Conservation (phyloP, 2,113 vertebrate genomes). For the Micronycteris hirsuta region DNA sequence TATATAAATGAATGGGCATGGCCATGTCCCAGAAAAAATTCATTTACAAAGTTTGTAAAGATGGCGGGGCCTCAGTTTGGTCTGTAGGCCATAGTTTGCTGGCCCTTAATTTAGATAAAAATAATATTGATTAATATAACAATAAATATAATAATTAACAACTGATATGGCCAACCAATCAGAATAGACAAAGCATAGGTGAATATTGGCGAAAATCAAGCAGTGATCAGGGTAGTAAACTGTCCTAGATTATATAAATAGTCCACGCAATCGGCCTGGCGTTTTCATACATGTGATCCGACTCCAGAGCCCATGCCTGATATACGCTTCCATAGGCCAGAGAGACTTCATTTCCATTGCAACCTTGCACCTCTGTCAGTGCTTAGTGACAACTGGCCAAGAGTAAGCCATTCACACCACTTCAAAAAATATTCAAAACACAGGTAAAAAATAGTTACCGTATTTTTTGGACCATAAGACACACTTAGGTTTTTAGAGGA, state of each 20-base stretch:
- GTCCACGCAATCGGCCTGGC: neutral
- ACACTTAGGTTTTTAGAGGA: too few relatives aligned
- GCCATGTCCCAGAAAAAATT: neutral
- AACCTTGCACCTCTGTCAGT: neutral
- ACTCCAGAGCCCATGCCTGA: neutral
- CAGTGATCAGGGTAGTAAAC: neutral
- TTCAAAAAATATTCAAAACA: slow-evolving; percentile 16
- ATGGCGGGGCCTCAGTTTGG: neutral
- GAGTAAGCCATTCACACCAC: neutral
- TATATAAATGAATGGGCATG: neutral
- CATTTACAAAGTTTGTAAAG: neutral
- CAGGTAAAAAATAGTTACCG: neutral
- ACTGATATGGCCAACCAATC: neutral
- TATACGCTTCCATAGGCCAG: neutral
- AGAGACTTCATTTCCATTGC: neutral
- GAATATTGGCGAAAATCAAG: neutral
- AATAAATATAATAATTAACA: slow-evolving; percentile 29
- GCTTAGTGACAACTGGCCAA: neutral
- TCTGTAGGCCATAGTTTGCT: neutral
- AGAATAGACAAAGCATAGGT: neutral
- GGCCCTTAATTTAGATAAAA: neutral
- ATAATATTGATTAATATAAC: neutral
- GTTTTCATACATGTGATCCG: neutral
- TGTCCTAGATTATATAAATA: neutral
- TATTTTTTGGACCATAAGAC: too few relatives aligned